Conservation (phyloP, 2,113 vertebrate genomes). For the Poicephalus meyeri region DNA sequence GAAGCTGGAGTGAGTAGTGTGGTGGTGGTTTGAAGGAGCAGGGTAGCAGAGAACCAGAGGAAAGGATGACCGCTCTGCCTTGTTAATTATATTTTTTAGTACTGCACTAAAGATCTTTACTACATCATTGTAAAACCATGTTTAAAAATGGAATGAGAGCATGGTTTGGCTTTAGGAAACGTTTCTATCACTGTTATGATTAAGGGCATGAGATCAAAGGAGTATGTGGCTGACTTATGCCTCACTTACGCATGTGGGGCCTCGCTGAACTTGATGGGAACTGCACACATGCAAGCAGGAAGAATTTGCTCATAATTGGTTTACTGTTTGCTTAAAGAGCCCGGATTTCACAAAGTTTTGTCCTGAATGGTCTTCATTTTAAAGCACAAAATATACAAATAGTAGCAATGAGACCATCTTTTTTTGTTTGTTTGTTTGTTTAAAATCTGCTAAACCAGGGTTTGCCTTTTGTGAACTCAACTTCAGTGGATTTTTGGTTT, state of each 20-base stretch:
- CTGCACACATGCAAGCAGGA: constrained; percentile 30
- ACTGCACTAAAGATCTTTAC: background rate
- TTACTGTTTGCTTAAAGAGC: constrained; percentile 32
- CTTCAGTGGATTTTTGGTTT: background rate
- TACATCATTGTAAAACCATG: constrained; percentile 24
- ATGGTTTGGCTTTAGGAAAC: constrained; percentile 57
- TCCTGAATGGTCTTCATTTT: background rate
- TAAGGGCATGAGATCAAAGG: constrained; percentile 57
- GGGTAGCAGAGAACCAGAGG: background rate
- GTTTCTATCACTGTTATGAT: constrained; percentile 26
- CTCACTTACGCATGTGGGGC: constrained; percentile 56
- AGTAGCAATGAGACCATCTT: background rate
- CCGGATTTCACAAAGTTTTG: background rate
- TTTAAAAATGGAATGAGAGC: constrained; percentile 45
- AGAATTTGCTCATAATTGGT: constrained; percentile 21
- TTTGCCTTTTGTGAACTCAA: background rate
- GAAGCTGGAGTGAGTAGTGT: background rate
- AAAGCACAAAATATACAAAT: background rate
- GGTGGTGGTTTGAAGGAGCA: background rate
- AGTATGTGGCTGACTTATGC: constrained; percentile 47
- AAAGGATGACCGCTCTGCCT: background rate
- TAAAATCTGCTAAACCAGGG: background rate
- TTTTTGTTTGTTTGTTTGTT: background rate
- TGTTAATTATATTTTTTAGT: background rate
- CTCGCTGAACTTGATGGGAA: constrained; percentile 51